Conservation (phyloP, 2,888 invertebrate species). For the Acrocera orbiculus region DNA sequence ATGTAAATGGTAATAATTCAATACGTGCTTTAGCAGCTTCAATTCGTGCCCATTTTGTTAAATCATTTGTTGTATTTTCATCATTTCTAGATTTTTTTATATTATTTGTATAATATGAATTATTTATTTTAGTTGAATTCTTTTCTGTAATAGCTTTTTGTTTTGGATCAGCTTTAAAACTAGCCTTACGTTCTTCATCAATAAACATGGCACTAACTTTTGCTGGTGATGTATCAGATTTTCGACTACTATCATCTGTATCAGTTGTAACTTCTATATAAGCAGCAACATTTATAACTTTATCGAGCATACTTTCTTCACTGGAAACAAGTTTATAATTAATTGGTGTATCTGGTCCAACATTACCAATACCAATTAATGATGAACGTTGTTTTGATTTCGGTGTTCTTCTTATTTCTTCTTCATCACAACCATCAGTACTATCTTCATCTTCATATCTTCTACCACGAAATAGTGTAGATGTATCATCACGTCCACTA, state of each 20-base stretch:
- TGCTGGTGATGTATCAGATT: conserved; percentile 26
- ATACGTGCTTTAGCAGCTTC: conserved; percentile 20
- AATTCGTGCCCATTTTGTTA: conserved; percentile 23
- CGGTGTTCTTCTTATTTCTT: conserved; percentile 29
- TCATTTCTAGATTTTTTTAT: no score
- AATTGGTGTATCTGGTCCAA: conserved; percentile 17
- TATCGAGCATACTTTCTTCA: conserved; percentile 26
- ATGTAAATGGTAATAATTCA: conserved; percentile 4
- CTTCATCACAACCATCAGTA: conserved; percentile 28
- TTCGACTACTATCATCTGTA: conserved; percentile 30
- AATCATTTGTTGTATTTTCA: conserved; percentile 18
- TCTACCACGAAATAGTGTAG: conserved; percentile 53
- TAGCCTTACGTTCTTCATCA: conserved; percentile 30
- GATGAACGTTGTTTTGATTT: conserved; percentile 28
- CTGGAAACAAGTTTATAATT: conserved; percentile 22
- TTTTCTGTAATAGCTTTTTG: conserved; percentile 18
- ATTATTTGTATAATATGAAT: no score
- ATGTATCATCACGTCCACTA: conserved; percentile 58
- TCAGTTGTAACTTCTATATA: conserved; percentile 31
- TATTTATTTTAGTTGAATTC: no score
- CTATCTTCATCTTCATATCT: conserved; percentile 38
- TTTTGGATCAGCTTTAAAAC: conserved; percentile 27
- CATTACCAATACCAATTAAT: conserved; percentile 12
- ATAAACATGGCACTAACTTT: conserved; percentile 32
- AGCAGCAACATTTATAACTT: conserved; percentile 30